Conservation (phyloP, 2,888 invertebrate species). For the Gerris lacustris region DNA sequence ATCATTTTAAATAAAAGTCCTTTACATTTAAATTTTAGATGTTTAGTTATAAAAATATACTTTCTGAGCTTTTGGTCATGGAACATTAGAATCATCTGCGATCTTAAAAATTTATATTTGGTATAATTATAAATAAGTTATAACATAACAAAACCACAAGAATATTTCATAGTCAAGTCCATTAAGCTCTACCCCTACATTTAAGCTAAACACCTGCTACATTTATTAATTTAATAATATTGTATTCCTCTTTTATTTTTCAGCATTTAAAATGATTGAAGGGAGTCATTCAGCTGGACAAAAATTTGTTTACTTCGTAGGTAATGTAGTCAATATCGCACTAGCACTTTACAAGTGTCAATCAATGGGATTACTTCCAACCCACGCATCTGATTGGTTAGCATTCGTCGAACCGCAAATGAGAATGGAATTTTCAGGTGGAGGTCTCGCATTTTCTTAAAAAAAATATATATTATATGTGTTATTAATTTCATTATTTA, state of each 20-base stretch:
- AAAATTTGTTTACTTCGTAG: conserved; percentile 84
- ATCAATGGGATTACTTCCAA: conserved; percentile 92
- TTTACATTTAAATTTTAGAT: too few species aligned
- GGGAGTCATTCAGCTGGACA: conserved; percentile 80
- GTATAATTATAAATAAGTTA: too few species aligned
- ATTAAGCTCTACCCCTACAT: too few species aligned
- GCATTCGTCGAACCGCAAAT: conserved; percentile 89
- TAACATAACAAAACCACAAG: too few species aligned
- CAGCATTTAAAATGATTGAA: conserved; percentile 84
- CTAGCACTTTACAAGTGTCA: conserved; percentile 94
- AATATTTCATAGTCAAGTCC: too few species aligned
- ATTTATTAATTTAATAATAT: too few species aligned
- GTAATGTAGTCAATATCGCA: conserved; percentile 81
- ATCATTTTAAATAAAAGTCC: too few species aligned
- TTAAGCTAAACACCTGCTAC: too few species aligned
- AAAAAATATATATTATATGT: conserved; percentile 1
- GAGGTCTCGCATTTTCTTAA: conserved; percentile 56
- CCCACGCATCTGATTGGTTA: conserved; percentile 95
- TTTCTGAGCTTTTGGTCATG: too few species aligned
- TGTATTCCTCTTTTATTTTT: not conserved
- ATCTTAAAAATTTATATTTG: too few species aligned
- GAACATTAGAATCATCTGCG: too few species aligned
- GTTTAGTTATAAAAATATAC: too few species aligned
- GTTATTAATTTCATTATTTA: conserved; percentile 10
- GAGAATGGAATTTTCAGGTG: conserved; percentile 72